These are phyloP conservation scores for Tholera decimalis DNA, from an alignment of 2,888 invertebrate species.

Conservation along the genomic window DNA sequence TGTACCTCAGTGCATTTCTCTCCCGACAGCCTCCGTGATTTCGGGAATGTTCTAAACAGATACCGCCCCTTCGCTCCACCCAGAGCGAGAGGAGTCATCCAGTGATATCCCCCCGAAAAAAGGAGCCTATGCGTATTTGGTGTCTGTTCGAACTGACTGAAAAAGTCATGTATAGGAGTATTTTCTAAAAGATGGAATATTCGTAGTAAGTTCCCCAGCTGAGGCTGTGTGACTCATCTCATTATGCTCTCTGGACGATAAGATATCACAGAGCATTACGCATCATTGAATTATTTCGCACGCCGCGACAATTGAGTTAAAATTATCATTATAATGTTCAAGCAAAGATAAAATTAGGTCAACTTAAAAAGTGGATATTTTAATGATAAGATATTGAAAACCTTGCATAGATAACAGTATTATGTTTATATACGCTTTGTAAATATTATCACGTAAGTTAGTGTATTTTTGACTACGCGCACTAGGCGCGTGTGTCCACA, in stretches of 20 bases:
- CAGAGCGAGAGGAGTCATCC: too few relatives aligned
- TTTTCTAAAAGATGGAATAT: not conserved
- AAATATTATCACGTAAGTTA: conserved; percentile 27
- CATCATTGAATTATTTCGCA: conserved; percentile 7
- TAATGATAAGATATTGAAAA: conserved; percentile 43
- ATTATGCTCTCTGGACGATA: not conserved
- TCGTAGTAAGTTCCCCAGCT: not conserved
- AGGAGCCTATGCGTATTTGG: not conserved
- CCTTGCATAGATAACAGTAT: conserved; percentile 34
- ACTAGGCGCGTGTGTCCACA: too few relatives aligned
- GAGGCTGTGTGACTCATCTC: not conserved
- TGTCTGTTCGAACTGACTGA: not conserved
- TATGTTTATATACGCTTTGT: conserved; percentile 30
- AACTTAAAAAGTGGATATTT: conserved; percentile 28
- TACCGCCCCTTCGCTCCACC: too few relatives aligned
- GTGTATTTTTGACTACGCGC: not conserved
- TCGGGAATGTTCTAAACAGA: too few relatives aligned
- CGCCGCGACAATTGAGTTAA: conserved; percentile 1
- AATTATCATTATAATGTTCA: conserved; percentile 12
- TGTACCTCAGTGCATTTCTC: not conserved
- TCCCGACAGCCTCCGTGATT: too few relatives aligned
- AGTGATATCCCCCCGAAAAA: too few relatives aligned
- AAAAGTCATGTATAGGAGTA: not conserved
- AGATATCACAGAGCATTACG: conserved; percentile 6
- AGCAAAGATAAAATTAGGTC: conserved; percentile 29